Conservation (phyloP, 2,888 invertebrate genomes). For the Noctua janthe region DNA sequence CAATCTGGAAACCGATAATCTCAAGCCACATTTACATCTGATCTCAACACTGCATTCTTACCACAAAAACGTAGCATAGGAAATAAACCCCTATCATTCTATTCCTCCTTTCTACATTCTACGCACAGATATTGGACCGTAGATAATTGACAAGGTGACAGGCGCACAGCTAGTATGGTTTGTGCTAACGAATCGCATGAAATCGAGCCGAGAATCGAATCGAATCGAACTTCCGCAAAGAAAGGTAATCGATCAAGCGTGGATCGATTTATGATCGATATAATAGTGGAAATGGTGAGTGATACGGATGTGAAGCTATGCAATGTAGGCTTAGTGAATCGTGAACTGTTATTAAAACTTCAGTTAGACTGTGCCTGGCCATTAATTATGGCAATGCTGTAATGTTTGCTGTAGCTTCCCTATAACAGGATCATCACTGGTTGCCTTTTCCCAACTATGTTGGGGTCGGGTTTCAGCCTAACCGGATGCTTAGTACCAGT, state of each 20-base stretch:
- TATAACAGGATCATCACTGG: too few relatives aligned
- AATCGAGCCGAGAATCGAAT: conserved; percentile 53
- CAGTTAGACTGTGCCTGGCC: background rate
- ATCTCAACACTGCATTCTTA: background rate
- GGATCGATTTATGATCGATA: conserved; percentile 64
- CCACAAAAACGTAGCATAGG: background rate
- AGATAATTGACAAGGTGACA: conserved; percentile 70
- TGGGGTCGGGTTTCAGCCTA: too few relatives aligned
- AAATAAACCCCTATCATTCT: background rate
- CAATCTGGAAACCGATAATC: background rate
- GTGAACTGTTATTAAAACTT: conserved; percentile 42
- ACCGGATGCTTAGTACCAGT: too few relatives aligned
- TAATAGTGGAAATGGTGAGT: conserved; percentile 59
- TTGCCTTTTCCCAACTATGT: too few relatives aligned
- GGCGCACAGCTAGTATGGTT: conserved; percentile 63
- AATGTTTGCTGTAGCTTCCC: conserved; percentile 6
- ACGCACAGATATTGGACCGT: conserved; percentile 42
- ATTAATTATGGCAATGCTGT: background rate
- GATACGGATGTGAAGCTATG: conserved; percentile 57
- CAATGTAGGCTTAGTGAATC: conserved; percentile 56
- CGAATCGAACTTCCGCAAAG: conserved; percentile 66
- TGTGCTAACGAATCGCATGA: conserved; percentile 69
- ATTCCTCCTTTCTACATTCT: conserved; percentile 30
- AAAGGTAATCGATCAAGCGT: conserved; percentile 65
- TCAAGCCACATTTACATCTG: background rate